A percentile compares a stretch with the other conserved stretches of the same genome.
Evolutionary conservation across 2,797 vertebrate genomes (phyloP).

Genomic region (Melanotaenia boesemani): DNA sequence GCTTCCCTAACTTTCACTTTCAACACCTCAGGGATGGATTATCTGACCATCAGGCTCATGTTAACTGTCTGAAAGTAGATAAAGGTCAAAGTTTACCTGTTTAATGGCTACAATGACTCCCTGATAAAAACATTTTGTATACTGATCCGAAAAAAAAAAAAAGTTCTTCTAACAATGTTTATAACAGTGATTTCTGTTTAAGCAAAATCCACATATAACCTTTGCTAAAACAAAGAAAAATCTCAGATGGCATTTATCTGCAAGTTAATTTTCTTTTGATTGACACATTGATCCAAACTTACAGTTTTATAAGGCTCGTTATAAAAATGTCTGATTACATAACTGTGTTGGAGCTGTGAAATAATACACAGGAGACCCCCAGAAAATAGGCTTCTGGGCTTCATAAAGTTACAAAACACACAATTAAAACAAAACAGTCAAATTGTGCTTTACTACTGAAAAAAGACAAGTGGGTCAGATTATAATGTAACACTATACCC

Average conservation of each 20-base stretch:
- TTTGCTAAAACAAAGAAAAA: no score
- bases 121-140: not conserved
- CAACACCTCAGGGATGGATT: constrained; percentile 13
- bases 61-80: constrained; percentile 18
- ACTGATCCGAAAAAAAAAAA: no score
- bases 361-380: not conserved
- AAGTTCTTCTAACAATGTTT: no score
- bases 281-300: not conserved
- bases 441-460: not conserved
- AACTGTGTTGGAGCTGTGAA: not conserved
- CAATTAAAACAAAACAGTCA: not conserved
- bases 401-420: not conserved
- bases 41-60: constrained; percentile 11
- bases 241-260: no score
- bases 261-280: not conserved
- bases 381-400: not conserved
- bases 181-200: no score
- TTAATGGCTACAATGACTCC: not conserved
- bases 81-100: not conserved
- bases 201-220: no score
- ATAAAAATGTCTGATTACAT: not conserved
- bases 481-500: not conserved
- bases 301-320: not conserved
- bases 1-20: constrained; percentile 43
- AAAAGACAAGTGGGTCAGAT: not conserved